Conservation (phyloP, 2,888 invertebrate genomes). For the Poecilus cupreus region DNA sequence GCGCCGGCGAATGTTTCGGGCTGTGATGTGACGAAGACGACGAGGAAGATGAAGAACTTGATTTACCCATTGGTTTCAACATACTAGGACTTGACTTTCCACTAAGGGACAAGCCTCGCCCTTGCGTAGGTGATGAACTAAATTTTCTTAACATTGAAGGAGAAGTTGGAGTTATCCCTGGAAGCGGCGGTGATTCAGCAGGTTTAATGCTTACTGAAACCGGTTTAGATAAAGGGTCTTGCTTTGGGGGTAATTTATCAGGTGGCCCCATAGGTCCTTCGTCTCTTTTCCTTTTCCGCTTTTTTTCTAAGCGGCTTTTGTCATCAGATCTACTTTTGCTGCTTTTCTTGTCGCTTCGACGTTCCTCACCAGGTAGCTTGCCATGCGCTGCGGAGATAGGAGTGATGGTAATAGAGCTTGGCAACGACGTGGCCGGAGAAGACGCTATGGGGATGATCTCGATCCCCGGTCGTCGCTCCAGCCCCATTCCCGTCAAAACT, state of each 20-base stretch:
- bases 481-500: slow-evolving; percentile 71
- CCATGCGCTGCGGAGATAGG: slow-evolving; percentile 81
- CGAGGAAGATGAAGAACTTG: slow-evolving; percentile 72
- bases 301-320: slow-evolving; percentile 79
- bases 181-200: slow-evolving; percentile 75
- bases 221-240: slow-evolving; percentile 82
- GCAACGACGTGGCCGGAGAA: slow-evolving; percentile 77
- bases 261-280: slow-evolving; percentile 89
- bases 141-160: slow-evolving; percentile 82
- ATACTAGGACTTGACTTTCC: slow-evolving; percentile 76
- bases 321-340: slow-evolving; percentile 71
- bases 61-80: slow-evolving; percentile 75
- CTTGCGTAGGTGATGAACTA: slow-evolving; percentile 83
- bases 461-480: slow-evolving; percentile 85
- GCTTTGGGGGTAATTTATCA: slow-evolving; percentile 85
- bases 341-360: slow-evolving; percentile 73
- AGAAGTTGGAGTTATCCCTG: slow-evolving; percentile 77
- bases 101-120: slow-evolving; percentile 79
- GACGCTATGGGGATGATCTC: slow-evolving; percentile 89
- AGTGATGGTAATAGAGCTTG: slow-evolving; percentile 91
- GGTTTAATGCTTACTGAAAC: slow-evolving; percentile 85
- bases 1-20: slow-evolving; percentile 86
- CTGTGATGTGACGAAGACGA: slow-evolving; percentile 75
- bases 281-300: slow-evolving; percentile 83
- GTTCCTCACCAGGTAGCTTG: slow-evolving; percentile 68